Evolutionary conservation across 2,888 invertebrate species (phyloP).

Genomic region (Nomada ruficornis): DNA sequence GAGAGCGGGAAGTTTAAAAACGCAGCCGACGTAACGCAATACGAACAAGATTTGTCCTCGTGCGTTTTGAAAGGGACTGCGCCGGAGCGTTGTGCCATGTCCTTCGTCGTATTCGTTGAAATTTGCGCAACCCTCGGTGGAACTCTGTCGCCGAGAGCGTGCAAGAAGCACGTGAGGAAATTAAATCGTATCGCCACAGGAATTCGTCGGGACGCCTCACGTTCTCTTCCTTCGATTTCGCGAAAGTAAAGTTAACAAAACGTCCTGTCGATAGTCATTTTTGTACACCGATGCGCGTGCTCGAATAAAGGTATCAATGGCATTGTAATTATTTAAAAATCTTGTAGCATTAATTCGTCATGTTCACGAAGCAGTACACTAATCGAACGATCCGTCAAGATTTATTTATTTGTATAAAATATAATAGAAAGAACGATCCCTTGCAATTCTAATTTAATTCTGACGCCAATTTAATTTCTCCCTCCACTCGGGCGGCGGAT

Average conservation of each 20-base stretch:
- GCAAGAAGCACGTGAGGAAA: slow-evolving; percentile 55
- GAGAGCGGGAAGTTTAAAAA: slow-evolving; percentile 55
- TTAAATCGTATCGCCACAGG: slow-evolving; percentile 42
- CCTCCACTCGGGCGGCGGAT: too few relatives aligned
- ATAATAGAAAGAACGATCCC: too few relatives aligned
- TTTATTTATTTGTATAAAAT: too few relatives aligned
- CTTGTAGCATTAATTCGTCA: too few relatives aligned
- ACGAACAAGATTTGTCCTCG: slow-evolving; percentile 65
- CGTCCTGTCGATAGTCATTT: too few relatives aligned
- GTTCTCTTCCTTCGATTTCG: background rate
- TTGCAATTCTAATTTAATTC: too few relatives aligned
- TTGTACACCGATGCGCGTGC: too few relatives aligned
- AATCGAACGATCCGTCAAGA: too few relatives aligned
- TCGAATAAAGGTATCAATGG: too few relatives aligned
- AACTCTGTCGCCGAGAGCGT: slow-evolving; percentile 43
- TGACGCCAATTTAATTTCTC: too few relatives aligned
- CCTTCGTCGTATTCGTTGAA: slow-evolving; percentile 72
- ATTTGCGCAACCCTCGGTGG: slow-evolving; percentile 64
- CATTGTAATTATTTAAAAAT: too few relatives aligned
- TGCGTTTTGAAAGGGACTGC: slow-evolving; percentile 69
- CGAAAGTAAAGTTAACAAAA: background rate
- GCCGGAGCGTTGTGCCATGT: slow-evolving; percentile 55
- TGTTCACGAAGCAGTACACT: too few relatives aligned
- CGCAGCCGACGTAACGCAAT: slow-evolving; percentile 50
- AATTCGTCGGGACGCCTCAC: slow-evolving; percentile 29